Evolutionary conservation across 2,113 vertebrate genomes (phyloP).

Genomic region (Semicossyphus pulcher): DNA sequence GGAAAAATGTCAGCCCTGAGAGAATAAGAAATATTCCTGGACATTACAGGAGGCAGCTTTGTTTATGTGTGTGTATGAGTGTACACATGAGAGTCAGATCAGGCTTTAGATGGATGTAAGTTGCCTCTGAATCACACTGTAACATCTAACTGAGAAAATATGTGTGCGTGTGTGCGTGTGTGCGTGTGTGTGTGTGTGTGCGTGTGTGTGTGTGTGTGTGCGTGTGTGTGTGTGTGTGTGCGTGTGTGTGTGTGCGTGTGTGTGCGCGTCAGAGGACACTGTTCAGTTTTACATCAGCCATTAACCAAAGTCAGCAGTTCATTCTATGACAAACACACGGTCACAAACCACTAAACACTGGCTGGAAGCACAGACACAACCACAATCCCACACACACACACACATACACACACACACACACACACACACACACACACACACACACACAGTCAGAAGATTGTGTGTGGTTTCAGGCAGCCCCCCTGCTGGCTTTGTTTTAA

Average conservation of each 20-base stretch:
- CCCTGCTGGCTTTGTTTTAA: constrained; percentile 26
- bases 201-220: constrained; percentile 15
- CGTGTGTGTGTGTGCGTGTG: constrained; percentile 10
- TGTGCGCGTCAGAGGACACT: not conserved
- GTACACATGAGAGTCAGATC: not conserved
- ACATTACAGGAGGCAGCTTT: constrained; percentile 31
- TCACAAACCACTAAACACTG: constrained; percentile 34
- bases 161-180: constrained; percentile 26
- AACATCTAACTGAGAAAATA: not conserved
- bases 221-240: too few species aligned
- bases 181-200: constrained; percentile 30
- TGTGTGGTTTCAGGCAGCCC: constrained; percentile 13
- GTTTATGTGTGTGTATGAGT: constrained; percentile 17
- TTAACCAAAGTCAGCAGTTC: constrained; percentile 45
- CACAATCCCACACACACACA: constrained; percentile 14
- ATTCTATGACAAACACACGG: constrained; percentile 45
- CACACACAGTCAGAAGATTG: not conserved
- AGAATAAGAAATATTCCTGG: constrained; percentile 36
- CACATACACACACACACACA: not conserved
- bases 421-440: not conserved
- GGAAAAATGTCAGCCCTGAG: constrained; percentile 45
- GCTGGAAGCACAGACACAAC: not conserved
- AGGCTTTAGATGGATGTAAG: not conserved
- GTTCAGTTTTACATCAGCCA: constrained; percentile 39
- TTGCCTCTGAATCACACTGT: constrained; percentile 30